Percentiles rank a stretch among this genome's conserved stretches.
These are phyloP conservation scores for Agelaius phoeniceus DNA, from an alignment of 2,113 vertebrate genomes.

Conservation along the genomic window DNA sequence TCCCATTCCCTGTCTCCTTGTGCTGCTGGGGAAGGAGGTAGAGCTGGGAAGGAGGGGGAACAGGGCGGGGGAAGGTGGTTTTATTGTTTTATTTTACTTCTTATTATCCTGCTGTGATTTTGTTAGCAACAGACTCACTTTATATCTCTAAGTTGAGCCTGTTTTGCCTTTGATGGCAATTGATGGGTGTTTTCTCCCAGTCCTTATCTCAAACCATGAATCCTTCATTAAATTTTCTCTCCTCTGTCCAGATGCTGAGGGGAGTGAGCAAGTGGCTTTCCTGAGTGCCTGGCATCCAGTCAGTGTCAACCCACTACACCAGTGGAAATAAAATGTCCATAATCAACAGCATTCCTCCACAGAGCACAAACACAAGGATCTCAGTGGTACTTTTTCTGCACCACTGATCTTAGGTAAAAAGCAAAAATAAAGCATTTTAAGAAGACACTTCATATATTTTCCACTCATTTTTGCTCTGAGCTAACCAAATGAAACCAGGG, in stretches of 20 bases:
- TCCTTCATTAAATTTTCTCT: background rate
- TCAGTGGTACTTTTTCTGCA: background rate
- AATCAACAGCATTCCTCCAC: background rate
- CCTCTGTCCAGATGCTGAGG: background rate
- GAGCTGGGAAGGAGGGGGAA: background rate
- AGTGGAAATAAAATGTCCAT: background rate
- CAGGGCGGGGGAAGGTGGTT: background rate
- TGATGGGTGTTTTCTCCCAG: background rate
- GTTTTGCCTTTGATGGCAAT: background rate
- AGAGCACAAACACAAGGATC: background rate
- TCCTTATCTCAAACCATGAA: background rate
- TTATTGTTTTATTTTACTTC: background rate
- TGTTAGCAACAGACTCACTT: background rate
- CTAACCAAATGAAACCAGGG: background rate
- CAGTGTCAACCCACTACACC: background rate
- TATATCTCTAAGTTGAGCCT: background rate
- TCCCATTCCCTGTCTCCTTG: background rate
- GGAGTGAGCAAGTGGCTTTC: background rate
- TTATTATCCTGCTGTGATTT: background rate
- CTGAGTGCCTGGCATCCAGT: background rate
- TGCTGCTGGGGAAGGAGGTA: fast-evolving
- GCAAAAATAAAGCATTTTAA: background rate
- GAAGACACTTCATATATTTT: background rate
- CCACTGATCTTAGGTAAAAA: background rate
- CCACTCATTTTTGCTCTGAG: background rate